Conservation (phyloP, 23 tunicate genomes). For the Styela clava region DNA sequence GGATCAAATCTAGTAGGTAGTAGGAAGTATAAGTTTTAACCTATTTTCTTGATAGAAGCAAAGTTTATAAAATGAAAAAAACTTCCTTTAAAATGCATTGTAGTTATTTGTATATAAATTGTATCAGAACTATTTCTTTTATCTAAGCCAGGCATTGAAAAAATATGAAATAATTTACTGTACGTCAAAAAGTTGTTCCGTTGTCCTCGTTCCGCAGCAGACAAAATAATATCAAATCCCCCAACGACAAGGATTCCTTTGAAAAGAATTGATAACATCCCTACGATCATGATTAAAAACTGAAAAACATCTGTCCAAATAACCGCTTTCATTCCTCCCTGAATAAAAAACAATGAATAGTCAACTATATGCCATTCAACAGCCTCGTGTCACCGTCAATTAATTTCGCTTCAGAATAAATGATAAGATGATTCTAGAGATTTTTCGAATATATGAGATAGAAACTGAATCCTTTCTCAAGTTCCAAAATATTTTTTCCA, state of each 20-base stretch:
- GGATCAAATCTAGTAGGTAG: conserved; percentile 5
- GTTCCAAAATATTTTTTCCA: no score
- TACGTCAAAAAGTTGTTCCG: conserved; percentile 34
- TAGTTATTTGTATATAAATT: no score
- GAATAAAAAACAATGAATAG: not conserved
- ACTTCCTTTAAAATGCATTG: no score
- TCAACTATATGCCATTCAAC: not conserved
- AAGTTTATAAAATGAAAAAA: not conserved
- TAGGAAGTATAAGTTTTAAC: no score
- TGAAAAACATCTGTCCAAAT: conserved; percentile 49
- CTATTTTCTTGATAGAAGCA: no score
- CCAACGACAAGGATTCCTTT: conserved; percentile 16
- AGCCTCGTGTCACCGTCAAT: not conserved
- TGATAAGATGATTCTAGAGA: not conserved
- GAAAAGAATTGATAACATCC: conserved; percentile 3
- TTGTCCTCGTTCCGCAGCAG: conserved; percentile 13
- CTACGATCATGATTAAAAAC: conserved; percentile 24
- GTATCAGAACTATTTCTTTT: no score
- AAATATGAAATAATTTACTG: not conserved
- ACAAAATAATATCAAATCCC: conserved; percentile 5
- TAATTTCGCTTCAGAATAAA: not conserved
- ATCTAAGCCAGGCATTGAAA: not conserved
- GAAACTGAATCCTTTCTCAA: no score
- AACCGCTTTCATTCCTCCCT: conserved; percentile 58
- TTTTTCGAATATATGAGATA: not conserved